A percentile compares a stretch with the other conserved stretches of the same genome.
These are phyloP conservation scores for Chlamydotis undulata DNA, from an alignment of 2,113 vertebrate genomes.

Conservation along the genomic window DNA sequence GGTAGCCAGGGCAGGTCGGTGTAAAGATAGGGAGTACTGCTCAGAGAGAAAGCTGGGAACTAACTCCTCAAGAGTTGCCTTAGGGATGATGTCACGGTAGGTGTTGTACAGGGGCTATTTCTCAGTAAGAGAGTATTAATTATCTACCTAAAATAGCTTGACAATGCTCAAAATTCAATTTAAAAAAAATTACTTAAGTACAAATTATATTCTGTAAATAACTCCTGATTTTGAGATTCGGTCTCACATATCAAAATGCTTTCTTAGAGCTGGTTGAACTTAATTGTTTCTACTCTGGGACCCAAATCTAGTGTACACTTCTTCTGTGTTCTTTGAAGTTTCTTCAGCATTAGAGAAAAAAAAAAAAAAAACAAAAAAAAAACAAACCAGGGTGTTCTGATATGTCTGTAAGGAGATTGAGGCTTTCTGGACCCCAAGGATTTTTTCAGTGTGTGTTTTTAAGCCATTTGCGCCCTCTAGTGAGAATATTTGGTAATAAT, in stretches of 20 bases:
- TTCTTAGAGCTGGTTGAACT: background rate
- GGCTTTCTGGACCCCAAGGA: background rate
- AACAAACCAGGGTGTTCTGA: no score
- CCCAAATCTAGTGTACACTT: background rate
- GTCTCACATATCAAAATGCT: background rate
- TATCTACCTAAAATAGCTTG: background rate
- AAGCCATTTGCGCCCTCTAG: slow-evolving; percentile 26
- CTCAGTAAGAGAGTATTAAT: background rate
- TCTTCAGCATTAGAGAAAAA: background rate
- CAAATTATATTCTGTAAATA: background rate
- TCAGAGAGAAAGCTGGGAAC: background rate
- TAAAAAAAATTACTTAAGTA: rapidly evolving
- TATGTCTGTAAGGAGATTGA: no score
- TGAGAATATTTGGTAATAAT: background rate
- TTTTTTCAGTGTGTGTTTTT: background rate
- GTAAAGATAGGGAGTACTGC: background rate
- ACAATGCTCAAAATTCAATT: background rate
- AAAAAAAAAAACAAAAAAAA: no score
- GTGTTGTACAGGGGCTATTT: background rate
- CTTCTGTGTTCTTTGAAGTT: background rate
- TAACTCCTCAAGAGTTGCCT: background rate
- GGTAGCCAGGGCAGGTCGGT: background rate
- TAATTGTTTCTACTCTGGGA: background rate
- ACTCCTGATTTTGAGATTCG: background rate
- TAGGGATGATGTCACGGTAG: background rate